These are phyloP conservation scores for Synanthedon myopaeformis DNA, from an alignment of 2,888 invertebrate species.

Conservation along the genomic window DNA sequence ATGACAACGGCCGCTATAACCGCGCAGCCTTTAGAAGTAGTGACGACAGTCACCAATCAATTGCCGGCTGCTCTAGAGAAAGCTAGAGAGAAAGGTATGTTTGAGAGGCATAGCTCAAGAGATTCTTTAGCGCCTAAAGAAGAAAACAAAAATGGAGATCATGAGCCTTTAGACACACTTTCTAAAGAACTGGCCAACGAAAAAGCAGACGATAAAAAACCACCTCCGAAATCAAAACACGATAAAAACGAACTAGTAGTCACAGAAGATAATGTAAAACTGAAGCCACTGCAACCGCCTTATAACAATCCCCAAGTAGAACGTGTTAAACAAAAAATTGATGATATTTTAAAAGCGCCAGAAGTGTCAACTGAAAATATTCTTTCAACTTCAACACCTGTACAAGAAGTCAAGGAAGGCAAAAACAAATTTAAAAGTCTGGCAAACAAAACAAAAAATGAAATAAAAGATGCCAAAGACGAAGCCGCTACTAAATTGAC, in stretches of 20 bases:
- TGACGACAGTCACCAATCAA: conserved; percentile 67
- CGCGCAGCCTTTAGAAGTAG: conserved; percentile 66
- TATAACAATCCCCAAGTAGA: conserved; percentile 63
- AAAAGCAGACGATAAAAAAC: conserved; percentile 28
- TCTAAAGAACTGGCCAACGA: conserved; percentile 13
- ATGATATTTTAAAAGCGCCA: conserved; percentile 56
- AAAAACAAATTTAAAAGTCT: conserved; percentile 31
- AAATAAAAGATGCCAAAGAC: conserved; percentile 32
- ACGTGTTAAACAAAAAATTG: conserved; percentile 59
- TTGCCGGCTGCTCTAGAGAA: conserved; percentile 59
- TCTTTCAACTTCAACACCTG: conserved; percentile 22
- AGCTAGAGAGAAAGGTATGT: conserved; percentile 59
- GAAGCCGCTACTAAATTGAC: conserved; percentile 29
- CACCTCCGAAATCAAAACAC: conserved; percentile 22
- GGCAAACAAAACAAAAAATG: conserved; percentile 34
- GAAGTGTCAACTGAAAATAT: conserved; percentile 62
- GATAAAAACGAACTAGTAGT: conserved; percentile 20
- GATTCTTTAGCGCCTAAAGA: conserved; percentile 56
- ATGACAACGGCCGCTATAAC: conserved; percentile 72
- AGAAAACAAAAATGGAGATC: conserved; percentile 17
- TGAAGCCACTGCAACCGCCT: conserved; percentile 53
- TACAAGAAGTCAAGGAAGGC: conserved; percentile 27
- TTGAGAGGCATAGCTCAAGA: conserved; percentile 56
- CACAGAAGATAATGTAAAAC: conserved; percentile 45
- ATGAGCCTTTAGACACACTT: conserved; percentile 17